These are phyloP conservation scores for Dryobates pubescens DNA, from an alignment of 2,797 vertebrate genomes.

Conservation along the genomic window DNA sequence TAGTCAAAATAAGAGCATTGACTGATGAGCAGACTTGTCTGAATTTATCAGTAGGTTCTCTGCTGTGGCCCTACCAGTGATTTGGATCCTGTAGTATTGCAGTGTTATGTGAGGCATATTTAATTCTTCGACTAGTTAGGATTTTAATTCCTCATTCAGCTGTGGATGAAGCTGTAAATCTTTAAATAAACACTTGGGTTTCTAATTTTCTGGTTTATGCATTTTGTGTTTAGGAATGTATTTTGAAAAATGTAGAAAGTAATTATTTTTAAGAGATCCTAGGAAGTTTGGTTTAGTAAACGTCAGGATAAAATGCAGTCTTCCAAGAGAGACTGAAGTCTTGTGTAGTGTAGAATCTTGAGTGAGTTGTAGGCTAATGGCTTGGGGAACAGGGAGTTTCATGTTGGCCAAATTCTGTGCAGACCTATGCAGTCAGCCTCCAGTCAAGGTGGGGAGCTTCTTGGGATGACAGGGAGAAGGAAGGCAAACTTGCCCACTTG, in stretches of 20 bases:
- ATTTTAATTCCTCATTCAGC: neutral
- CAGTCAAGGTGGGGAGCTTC: neutral
- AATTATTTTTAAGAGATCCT: neutral
- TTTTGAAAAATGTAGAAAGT: neutral
- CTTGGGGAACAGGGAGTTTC: neutral
- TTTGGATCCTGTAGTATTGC: neutral
- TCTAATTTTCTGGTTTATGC: neutral
- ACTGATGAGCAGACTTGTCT: neutral
- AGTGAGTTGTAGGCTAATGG: neutral
- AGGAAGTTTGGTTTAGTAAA: neutral
- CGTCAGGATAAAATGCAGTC: neutral
- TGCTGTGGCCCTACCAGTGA: neutral
- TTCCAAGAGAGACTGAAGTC: neutral
- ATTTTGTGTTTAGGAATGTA: neutral
- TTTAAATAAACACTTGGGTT: neutral
- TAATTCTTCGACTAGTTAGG: neutral
- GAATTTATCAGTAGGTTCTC: neutral
- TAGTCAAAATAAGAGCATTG: neutral
- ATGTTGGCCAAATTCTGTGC: neutral
- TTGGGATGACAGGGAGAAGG: neutral
- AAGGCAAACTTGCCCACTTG: neutral
- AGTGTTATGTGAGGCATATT: neutral
- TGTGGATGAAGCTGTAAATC: neutral
- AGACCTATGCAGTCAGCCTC: neutral
- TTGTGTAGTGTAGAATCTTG: rapidly evolving